These are phyloP conservation scores for Dendrolimus kikuchii DNA, from an alignment of 1,140 invertebrate genomes.

Conservation along the genomic window DNA sequence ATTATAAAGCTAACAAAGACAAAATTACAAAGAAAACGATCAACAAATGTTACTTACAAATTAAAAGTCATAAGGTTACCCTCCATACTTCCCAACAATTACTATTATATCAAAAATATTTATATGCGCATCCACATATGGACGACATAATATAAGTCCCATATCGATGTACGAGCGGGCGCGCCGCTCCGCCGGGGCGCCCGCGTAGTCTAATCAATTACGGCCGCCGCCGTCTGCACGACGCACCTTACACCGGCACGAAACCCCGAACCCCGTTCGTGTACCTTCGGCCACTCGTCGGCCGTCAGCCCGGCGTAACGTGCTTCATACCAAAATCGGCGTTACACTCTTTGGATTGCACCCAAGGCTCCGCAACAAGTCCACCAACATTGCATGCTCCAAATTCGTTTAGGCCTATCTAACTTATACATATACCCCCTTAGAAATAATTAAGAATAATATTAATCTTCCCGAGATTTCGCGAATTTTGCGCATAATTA, in stretches of 20 bases:
- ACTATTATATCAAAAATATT: conserved; percentile 56
- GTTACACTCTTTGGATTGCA: conserved; percentile 30
- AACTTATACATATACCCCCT: no score
- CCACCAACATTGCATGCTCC: no score
- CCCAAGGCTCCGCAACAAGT: no score
- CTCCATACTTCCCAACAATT: conserved; percentile 52
- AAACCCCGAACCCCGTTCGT: no score
- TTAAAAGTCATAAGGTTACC: conserved; percentile 57
- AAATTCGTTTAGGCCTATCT: no score
- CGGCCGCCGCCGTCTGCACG: no score
- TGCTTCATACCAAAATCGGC: conserved; percentile 19
- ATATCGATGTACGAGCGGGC: conserved; percentile 10
- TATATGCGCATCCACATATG: conserved; percentile 21
- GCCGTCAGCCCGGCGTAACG: neutral
- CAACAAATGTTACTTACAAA: conserved; percentile 67
- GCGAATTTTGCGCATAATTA: no score
- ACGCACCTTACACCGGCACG: no score
- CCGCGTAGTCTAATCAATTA: conserved; percentile 18
- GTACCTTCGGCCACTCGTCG: no score
- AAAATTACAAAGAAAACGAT: conserved; percentile 68
- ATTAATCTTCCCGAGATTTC: no score
- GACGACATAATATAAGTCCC: conserved; percentile 23
- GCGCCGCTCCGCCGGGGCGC: conserved; percentile 7
- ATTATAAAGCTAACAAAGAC: conserved; percentile 67
- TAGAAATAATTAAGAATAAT: no score